Base-by-base conservation (phyloP, 2,888 invertebrate species). In the Agonopterix heracliana region DNA sequence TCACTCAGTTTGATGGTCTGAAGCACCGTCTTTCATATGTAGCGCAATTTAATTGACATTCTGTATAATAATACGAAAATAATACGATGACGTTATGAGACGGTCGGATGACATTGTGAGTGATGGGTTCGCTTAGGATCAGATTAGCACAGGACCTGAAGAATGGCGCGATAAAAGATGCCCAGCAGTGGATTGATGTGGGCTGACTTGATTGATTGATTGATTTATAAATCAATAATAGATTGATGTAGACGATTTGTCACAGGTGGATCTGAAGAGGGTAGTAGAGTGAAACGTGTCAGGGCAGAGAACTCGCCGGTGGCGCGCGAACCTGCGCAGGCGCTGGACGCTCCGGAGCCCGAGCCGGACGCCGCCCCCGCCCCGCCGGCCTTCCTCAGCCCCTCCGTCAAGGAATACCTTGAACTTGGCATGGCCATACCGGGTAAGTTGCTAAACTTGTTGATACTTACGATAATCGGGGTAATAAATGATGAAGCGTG, bases 381-480 rank as follows among this genome's bases (percentile, higher is more conserved):
- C 53, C 95, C 95, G 4, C 91, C 93, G 1, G 92, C 94, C 59
- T 96, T 96, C 79, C 88, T 96, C 61, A 95, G 95, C 74, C 95
- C 95, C 41, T 95, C 95, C 0, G 96, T 96, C 42, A 91, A 94
- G 60, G 95, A 95, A 74, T 96, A 95, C 79, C 89, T 96, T 59
- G 95, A 96, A 84, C 90, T 96, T 61, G 96, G 96, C 66, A 95
- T 95, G 91, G 95, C 95, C 56, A 95, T 96, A 87, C 96, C 96
- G 67, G 95, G 96, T 95, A 88, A 88, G 89, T 66, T 35, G 38
- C 5, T 26, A 26, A 26, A 26, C 26, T 47, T 45, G 26, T 44
- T 17, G 9, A 26, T n/a, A 17, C 44, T 44, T 26, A 26, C 7
- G 26, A 26, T 26, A 26, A 26, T 26, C 26, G 26, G 26, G 7